Conservation (phyloP, 2,113 vertebrate species). For the Orycteropus afer region DNA sequence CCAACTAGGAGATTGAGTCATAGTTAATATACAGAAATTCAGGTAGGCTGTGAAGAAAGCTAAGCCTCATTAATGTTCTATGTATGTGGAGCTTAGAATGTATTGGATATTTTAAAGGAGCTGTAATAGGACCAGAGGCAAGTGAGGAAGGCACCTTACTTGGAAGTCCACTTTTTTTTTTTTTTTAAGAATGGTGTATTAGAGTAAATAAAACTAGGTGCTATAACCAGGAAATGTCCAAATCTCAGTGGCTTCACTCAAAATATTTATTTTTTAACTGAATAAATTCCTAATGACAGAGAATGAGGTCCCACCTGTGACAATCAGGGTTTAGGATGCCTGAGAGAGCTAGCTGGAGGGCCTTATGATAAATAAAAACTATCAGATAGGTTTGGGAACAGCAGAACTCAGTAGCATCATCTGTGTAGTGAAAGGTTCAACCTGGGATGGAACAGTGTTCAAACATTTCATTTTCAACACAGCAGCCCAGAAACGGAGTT, state of each 20-base stretch:
- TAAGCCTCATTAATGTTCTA: neutral
- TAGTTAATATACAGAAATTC: neutral
- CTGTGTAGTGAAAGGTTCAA: neutral
- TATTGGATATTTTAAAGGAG: neutral
- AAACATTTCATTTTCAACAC: conserved; percentile 5
- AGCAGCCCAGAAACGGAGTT: conserved; percentile 29
- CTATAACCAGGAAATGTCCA: neutral
- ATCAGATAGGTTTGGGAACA: neutral
- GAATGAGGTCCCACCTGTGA: neutral
- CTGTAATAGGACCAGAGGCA: neutral
- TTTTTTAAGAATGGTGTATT: neutral
- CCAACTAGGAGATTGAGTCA: neutral
- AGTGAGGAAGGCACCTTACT: neutral
- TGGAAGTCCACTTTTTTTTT: neutral
- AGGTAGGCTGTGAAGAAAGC: neutral
- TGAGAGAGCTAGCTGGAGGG: neutral
- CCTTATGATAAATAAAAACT: neutral
- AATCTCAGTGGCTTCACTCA: neutral
- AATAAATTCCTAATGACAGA: neutral
- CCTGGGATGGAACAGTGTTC: neutral
- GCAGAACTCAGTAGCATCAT: neutral
- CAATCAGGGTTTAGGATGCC: neutral
- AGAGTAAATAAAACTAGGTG: neutral
- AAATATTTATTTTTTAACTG: neutral
- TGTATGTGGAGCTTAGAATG: neutral